Base-by-base conservation (phyloP, 2,797 vertebrate species). In the Knipowitschia caucasica region DNA sequence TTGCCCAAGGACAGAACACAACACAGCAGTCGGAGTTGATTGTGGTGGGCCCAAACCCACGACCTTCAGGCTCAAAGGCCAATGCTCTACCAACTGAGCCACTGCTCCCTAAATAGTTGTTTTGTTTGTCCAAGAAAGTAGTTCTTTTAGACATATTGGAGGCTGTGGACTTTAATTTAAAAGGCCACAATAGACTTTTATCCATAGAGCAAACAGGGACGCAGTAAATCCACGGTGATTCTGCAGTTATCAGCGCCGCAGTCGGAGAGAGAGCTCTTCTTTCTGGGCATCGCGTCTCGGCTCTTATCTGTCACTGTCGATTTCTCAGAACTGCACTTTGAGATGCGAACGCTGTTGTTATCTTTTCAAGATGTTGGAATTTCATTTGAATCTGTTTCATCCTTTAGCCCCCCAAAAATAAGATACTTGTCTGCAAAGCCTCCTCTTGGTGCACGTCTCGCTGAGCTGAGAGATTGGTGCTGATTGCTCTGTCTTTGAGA, bases 341-440 rank as follows among this genome's bases (percentile, higher is more conserved):
- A 56, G 24, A 67, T 61, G 30, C 43, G 57, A 42, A 29, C 5
- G 42, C 52, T 20, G 50, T 43, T 51, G 23, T 70, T 65, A 55
- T 68, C 51, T 40, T 45, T 54, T 47, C 18, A 53, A 10, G 39
- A 29, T 33, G 42, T 58, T 53, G 25, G 3, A 36, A 34, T 59
- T 59, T 14, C 24, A 40, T 30, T 64, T 50, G 10, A 25, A 38
- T 52, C 35, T 27, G 17, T 55, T 24, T 43, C 7, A 21, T 34
- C 23, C 44, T 27, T 12, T 38, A 40, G 51, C 38, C 52, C 10
- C 50, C n/a, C n/a, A n/a, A 35, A 25, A 38, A 31, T 4, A 21
- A 3, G 18, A 42, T 36, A 24, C 33, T 36, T 50, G 31, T 25
- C 25, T 30, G 27, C 3, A 44, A 38, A 46, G 39, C 45, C 31